These are phyloP conservation scores for Xiphophorus maculatus DNA, from an alignment of 2,113 vertebrate genomes.

Conservation along the genomic window DNA sequence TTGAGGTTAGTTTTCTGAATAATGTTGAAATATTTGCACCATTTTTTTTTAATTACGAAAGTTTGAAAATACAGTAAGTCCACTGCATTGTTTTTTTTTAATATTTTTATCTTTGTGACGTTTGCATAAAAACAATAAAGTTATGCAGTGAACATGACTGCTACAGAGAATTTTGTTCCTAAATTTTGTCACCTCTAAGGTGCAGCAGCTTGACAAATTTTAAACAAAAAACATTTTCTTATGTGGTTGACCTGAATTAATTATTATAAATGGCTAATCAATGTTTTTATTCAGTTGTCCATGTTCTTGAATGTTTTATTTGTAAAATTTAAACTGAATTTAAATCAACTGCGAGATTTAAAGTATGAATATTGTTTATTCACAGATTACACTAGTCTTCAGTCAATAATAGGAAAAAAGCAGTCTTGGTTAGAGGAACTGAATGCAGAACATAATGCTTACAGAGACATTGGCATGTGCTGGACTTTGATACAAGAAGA, in stretches of 20 bases:
- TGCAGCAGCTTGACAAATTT: conserved; percentile 18
- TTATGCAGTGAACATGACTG: not conserved
- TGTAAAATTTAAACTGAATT: conserved; percentile 11
- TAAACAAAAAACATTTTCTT: not conserved
- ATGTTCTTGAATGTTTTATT: not conserved
- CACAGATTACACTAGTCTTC: conserved; percentile 54
- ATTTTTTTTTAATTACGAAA: too few relatives aligned
- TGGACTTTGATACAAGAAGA: conserved; percentile 45
- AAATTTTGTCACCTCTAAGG: conserved; percentile 10
- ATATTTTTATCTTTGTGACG: not conserved
- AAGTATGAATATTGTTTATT: conserved; percentile 75
- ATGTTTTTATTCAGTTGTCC: not conserved
- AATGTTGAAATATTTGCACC: too few relatives aligned
- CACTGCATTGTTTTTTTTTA: not conserved
- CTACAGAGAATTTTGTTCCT: not conserved
- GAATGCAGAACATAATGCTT: conserved; percentile 70
- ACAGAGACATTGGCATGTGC: conserved; percentile 59
- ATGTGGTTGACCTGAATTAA: not conserved
- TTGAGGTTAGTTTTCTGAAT: too few relatives aligned
- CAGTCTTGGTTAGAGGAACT: conserved; percentile 65
- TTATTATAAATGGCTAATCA: not conserved
- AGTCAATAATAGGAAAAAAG: conserved; percentile 53
- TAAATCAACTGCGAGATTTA: conserved; percentile 38
- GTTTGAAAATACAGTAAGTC: too few relatives aligned
- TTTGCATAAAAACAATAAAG: not conserved